These are phyloP conservation scores for Calephelis nemesis DNA, from an alignment of 1,140 invertebrate species.

Conservation along the genomic window DNA sequence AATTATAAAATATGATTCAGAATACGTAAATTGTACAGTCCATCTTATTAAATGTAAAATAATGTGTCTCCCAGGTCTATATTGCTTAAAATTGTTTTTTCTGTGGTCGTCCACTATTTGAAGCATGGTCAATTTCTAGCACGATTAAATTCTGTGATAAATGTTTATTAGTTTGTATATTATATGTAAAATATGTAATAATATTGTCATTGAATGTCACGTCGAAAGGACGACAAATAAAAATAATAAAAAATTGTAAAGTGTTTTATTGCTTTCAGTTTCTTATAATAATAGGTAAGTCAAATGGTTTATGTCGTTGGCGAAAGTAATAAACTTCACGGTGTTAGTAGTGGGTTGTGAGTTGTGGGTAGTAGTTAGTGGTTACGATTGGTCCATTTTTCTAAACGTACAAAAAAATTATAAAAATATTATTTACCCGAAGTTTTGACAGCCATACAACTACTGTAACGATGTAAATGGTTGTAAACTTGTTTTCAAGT, in stretches of 20 bases:
- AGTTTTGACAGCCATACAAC: too few relatives aligned
- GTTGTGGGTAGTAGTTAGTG: too few relatives aligned
- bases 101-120: constrained; percentile 41
- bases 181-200: constrained; percentile 21
- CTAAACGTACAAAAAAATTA: too few relatives aligned
- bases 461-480: too few relatives aligned
- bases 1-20: background rate
- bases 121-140: constrained; percentile 74
- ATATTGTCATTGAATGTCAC: constrained; percentile 67
- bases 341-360: too few relatives aligned
- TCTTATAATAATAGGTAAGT: too few relatives aligned
- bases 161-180: constrained; percentile 62
- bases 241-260: constrained; percentile 44
- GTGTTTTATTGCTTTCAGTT: background rate
- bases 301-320: too few relatives aligned
- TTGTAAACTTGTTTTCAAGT: too few relatives aligned
- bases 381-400: too few relatives aligned
- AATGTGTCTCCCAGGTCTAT: constrained; percentile 18
- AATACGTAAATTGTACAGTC: too few relatives aligned
- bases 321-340: too few relatives aligned
- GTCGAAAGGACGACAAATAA: constrained; percentile 70
- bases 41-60: constrained; percentile 1
- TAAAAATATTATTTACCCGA: too few relatives aligned
- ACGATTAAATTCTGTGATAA: constrained; percentile 76
- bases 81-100: constrained; percentile 18